Evolutionary conservation across 2,113 vertebrate species (phyloP), one percentile per base, ranked within the genome.

Genomic region (Leptosomus discolor): DNA sequence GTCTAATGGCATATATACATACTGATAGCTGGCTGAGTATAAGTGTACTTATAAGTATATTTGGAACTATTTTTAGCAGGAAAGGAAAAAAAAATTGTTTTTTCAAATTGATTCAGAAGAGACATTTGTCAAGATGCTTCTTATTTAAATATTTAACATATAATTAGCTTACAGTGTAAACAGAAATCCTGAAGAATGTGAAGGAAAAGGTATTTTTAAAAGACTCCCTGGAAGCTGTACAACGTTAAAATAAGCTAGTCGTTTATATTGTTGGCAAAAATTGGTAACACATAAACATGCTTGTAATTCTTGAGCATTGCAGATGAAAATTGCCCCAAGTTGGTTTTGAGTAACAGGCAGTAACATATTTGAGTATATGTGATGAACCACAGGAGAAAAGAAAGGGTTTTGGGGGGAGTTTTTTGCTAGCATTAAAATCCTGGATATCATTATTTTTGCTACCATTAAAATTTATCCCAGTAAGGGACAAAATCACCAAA

Each of bases 71-170:
- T 94, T 94, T 65, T 70, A 83, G 41, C 60, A 67, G 53, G 34
- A 74, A 58, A 78, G 11, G 4, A 48, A 32, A 39, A 26, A 45
- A 50, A 69, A 76, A 70, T 6, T 4, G 6, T n/a, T 77, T 67
- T 96, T 88, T 85, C 37, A 80, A 53, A 88, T 83, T 32, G 34
- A 79, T 88, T 97, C 90, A 32, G 65, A 77, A 63, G 68, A 81
- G 54, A 37, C 48, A 39, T 91, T 93, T 92, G 71, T 83, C 82
- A 84, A 67, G 60, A 83, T 45, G 37, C 22, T 94, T 64, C 86
- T 94, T 83, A 87, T 92, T 92, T 95, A 95, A 96, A 95, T 93
- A 82, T 85, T 81, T 87, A 57, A 50, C 37, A 80, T 77, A 79
- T 60, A 83, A 95, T 94, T 85, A 92, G 45, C 81, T 90, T 36